Evolutionary conservation across 2,113 vertebrate genomes (phyloP).

Genomic region (Abramis brama): DNA sequence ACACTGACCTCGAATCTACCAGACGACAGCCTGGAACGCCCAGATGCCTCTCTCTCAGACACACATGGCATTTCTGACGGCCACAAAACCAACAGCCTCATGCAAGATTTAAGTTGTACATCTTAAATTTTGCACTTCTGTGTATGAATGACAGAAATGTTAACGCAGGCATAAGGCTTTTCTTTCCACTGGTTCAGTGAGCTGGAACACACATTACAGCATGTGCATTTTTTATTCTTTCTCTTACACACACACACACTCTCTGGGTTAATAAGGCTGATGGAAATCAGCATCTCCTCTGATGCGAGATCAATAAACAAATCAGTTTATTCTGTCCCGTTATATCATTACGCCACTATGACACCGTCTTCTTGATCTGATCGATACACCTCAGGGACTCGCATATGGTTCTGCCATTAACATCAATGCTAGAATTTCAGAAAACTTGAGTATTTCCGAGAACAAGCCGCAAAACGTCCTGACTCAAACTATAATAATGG

Average conservation of each 20-base stretch:
- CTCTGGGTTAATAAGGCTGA: slow-evolving; percentile 28
- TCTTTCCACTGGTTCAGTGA: slow-evolving; percentile 12
- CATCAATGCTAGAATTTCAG: slow-evolving; percentile 32
- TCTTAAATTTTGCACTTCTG: slow-evolving; percentile 71
- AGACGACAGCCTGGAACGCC: background rate
- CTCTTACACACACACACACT: background rate
- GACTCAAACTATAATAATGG: slow-evolving; percentile 23
- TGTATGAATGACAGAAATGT: slow-evolving; percentile 71
- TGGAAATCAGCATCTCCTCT: background rate
- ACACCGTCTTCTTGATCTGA: slow-evolving; percentile 26
- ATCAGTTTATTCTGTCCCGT: slow-evolving; percentile 20
- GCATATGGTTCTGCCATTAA: slow-evolving; percentile 21
- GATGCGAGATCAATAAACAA: slow-evolving; percentile 21
- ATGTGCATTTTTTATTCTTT: background rate
- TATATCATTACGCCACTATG: slow-evolving; percentile 21
- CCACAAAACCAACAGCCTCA: slow-evolving; percentile 65
- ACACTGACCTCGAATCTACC: background rate
- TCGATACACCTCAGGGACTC: slow-evolving; percentile 10
- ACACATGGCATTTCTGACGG: slow-evolving; percentile 47
- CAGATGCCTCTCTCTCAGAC: slow-evolving; percentile 21
- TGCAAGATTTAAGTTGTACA: slow-evolving; percentile 73
- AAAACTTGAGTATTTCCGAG: slow-evolving; percentile 29
- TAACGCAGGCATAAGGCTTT: slow-evolving; percentile 34
- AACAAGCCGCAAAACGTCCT: slow-evolving; percentile 4
- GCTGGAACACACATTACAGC: background rate